Conservation (phyloP, 2,797 vertebrate species). For the Syngnathus rostellatus region DNA sequence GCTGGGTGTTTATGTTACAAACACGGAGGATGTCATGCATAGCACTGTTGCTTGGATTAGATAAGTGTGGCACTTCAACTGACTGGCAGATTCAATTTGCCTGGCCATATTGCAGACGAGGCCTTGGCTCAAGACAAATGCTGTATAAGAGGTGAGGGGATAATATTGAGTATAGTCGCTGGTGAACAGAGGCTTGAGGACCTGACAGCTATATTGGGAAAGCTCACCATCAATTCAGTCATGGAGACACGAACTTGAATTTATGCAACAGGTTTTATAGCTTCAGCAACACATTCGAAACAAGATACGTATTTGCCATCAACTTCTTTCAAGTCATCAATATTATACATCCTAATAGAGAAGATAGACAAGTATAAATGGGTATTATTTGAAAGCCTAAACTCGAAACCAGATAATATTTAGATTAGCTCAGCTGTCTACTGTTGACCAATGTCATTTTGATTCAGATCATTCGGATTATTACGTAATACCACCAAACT, state of each 20-base stretch:
- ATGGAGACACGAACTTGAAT: neutral
- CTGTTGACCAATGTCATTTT: too few relatives aligned
- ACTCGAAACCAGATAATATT: too few relatives aligned
- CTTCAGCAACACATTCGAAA: neutral
- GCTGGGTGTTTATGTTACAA: conserved; percentile 35
- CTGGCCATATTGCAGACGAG: conserved; percentile 40
- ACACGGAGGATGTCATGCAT: conserved; percentile 55
- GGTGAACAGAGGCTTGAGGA: conserved; percentile 16
- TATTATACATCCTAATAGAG: too few relatives aligned
- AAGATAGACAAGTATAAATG: too few relatives aligned
- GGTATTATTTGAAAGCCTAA: too few relatives aligned
- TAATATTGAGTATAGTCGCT: conserved; percentile 28
- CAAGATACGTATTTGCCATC: neutral
- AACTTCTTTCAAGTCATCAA: too few relatives aligned
- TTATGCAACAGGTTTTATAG: neutral
- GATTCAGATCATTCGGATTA: too few relatives aligned
- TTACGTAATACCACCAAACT: too few relatives aligned
- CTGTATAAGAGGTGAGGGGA: conserved; percentile 40
- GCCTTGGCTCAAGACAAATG: conserved; percentile 38
- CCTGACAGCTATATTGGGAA: conserved; percentile 13
- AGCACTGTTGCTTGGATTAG: conserved; percentile 55
- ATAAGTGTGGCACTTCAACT: conserved; percentile 58
- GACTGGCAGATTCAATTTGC: conserved; percentile 68
- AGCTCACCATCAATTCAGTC: neutral
- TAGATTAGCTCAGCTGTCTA: too few relatives aligned